Base-by-base conservation (phyloP, 2,797 vertebrate species). In the Lagocephalus sceleratus region DNA sequence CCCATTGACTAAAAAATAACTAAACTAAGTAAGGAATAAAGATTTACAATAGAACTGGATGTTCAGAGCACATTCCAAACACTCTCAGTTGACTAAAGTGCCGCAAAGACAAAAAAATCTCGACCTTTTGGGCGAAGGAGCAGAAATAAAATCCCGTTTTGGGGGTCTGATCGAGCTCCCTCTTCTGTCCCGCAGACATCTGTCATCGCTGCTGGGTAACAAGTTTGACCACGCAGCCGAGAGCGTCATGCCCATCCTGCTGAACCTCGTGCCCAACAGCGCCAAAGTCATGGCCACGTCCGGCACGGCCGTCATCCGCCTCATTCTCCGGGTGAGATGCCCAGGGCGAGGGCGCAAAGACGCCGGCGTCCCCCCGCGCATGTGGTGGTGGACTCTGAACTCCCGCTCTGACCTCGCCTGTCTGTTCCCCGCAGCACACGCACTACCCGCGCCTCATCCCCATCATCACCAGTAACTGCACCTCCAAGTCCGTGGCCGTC, bases 211-310 rank as follows among this genome's bases (percentile, higher is more conserved):
- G 67, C 86, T 99, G 82, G 92, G 94, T 40, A 99, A 94, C 89
- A 97, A 95, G 82, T 99, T 99, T 88, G 97, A 99, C 86, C 97
- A 98, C 47, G 94, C 93, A 60, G 97, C 97, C 8, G 97, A 99
- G 91, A 93, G 91, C 73, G 85, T 97, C 79, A 99, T 99, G 97
- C 97, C 97, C 86, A 96, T 88, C 0, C 91, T 99, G 80, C 96
- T 99, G 80, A 99, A 98, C 88, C 92, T 99, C 20, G 96, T 99
- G 82, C 94, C 97, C 17, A 99, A 99, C 84, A 98, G 95, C 87
- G 94, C 97, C 92, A 99, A 99, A 92, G 84, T 99, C 75, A 99
- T 99, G 92, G 95, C 97, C 81, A 98, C 96, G 12, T 99, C 97
- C 7, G 97, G 97, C 39, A 73, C 95, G 69, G 97, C 94, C 48